Evolutionary conservation across 2,113 vertebrate genomes (phyloP), one percentile per base, ranked within the genome.

Genomic region (Harpagus bidentatus): DNA sequence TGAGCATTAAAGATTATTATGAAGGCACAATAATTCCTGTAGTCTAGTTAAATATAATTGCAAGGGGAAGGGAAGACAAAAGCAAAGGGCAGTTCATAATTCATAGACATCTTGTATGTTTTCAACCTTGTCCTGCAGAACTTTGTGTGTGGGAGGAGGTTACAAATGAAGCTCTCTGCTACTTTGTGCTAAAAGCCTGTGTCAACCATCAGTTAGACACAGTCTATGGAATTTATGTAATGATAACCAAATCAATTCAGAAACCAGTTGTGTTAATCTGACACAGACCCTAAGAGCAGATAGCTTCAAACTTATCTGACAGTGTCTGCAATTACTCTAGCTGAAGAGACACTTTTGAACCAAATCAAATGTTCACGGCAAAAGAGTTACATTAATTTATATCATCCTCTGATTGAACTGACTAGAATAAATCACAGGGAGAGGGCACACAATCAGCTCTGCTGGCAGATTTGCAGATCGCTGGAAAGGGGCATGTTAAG

Each of bases 161-260:
- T 90, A 93, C 48, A 91, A 85, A 94, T 53, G 66, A 95, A 93
- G 90, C 28, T 89, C 34, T 48, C 81, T 86, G 58, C 42, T 83
- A 70, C 67, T 86, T 53, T 43, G 36, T 88, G 48, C 87, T 93
- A 85, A 80, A 84, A 82, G 40, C 53, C 70, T 47, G 45, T 53
- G 82, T 78, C 90, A 94, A 82, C 53, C 58, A 56, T 85, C 62
- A 43, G 79, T 45, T 36, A 88, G 78, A 83, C 61, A 67, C 8
- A 76, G 40, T 36, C 70, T 79, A 45, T 16, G 55, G 74, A 91
- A 96, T 94, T 96, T 94, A 94, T 80, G 48, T 48, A 91, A 94
- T 22, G 82, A 96, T 90, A 96, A 88, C 92, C 85, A 94, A 96
- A 96, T 95, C 56, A 93, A 94, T 94, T 84, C 93, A 86, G 86